Percentiles rank a stretch among this genome's conserved stretches.
phyloP scores from a whole-genome alignment of 2,113 vertebrate species.

The Mustelus asterias region DNA sequence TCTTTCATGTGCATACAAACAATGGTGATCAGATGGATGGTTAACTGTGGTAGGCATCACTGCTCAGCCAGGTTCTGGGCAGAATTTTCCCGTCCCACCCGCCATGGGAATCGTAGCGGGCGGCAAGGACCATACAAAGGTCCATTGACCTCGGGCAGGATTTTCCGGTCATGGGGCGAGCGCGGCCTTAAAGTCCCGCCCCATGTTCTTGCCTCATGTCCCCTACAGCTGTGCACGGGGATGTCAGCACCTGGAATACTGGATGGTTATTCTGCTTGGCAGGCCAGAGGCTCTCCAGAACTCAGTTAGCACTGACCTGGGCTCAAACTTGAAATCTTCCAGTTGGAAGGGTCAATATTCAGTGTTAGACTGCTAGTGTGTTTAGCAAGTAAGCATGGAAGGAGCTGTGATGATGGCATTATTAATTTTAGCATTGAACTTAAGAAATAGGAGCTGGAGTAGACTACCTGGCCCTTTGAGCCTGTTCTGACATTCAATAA shows the following conservation, averaged over 20 bases:
- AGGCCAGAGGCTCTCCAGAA: not conserved
- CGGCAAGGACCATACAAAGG: no score
- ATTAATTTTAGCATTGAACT: not conserved
- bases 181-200: no score
- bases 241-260: not conserved
- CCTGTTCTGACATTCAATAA: no score
- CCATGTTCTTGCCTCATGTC: not conserved
- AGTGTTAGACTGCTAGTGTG: not conserved
- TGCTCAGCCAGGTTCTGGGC: not conserved
- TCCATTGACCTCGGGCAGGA: no score
- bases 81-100: no score
- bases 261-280: not conserved
- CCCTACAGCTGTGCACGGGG: not conserved
- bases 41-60: not conserved
- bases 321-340: not conserved
- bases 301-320: not conserved
- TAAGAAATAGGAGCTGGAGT: no score
- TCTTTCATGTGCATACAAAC: not conserved
- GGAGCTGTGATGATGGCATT: not conserved
- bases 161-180: no score
- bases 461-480: no score
- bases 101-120: no score
- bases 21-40: not conserved
- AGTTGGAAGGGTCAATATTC: not conserved
- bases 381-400: not conserved